Base-by-base conservation (phyloP, 2,888 invertebrate species). In the Oligia strigilis region DNA sequence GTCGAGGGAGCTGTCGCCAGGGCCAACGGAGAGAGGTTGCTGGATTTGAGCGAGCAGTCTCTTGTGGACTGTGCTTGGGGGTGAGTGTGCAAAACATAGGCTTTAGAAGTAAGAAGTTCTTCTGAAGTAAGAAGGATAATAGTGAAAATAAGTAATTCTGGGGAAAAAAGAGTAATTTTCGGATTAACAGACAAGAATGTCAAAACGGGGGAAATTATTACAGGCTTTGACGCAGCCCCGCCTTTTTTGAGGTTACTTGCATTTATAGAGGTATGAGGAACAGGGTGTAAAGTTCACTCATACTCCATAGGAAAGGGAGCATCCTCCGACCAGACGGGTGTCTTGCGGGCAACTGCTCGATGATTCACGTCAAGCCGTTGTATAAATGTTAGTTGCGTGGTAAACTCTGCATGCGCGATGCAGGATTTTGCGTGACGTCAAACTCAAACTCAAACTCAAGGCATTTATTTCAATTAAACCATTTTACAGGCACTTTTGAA, bases 11-110 rank as follows among this genome's bases (percentile, higher is more conserved):
- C 92, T 0, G n/a, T 93, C 0, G 92, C 94, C 1, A 88, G 90
- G 19, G 67, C 11, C 36, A 92, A 92, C 13, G 94, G 94, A 0
- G 92, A 91, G 0, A 85, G 93, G 36, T 73, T 91, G 43, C 36
- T 94, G 17, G 93, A 94, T 19, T 88, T 95, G 8, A 94, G 94
- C 70, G 94, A 94, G 52, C 95, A 95, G 69, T 93, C 94, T 0
- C 83, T 95, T 0, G 91, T 95, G 0, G 95, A 95, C 85, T 95
- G 95, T 60, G 91, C 94, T 79, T 94, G 94, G 94, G 92, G 90
- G 95, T 95, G 84, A 85, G 88, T 82, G 88, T 82, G 17, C 9
- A 36, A 43, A n/a, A 49, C 4, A 43, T n/a, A n/a, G 5, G 29
- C 17, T 72, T 40, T 19, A 11, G 29, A 19, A 69, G 29, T 5